These are phyloP conservation scores for Caranx melampygus DNA, from an alignment of 2,113 vertebrate genomes.

Conservation along the genomic window DNA sequence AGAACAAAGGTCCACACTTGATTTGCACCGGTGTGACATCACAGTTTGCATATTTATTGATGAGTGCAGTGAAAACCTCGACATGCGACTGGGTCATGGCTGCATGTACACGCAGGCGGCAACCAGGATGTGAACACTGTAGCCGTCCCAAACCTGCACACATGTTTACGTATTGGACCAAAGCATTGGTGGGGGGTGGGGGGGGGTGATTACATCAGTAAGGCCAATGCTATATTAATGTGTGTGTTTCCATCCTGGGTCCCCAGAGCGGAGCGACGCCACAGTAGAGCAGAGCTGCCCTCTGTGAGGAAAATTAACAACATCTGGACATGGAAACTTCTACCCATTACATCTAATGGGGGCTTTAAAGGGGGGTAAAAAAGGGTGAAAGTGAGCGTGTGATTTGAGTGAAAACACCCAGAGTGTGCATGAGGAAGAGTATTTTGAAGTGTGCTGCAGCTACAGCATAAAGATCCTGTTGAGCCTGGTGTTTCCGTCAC, in stretches of 20 bases:
- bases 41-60: slow-evolving; percentile 65
- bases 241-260: slow-evolving; percentile 51
- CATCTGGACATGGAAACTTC: slow-evolving; percentile 70
- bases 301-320: slow-evolving; percentile 62
- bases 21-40: slow-evolving; percentile 27
- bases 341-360: slow-evolving; percentile 44
- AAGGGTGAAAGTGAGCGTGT: slow-evolving; percentile 25
- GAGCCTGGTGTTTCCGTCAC: slow-evolving; percentile 37
- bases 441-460: slow-evolving; percentile 1
- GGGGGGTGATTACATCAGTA: slow-evolving; percentile 56
- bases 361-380: slow-evolving; percentile 26
- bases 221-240: slow-evolving; percentile 11
- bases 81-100: slow-evolving; percentile 8
- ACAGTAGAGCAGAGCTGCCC: slow-evolving; percentile 26
- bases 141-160: slow-evolving; percentile 16
- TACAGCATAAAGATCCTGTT: slow-evolving; percentile 55
- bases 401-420: slow-evolving; percentile 50
- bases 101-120: not conserved
- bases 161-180: slow-evolving; percentile 26
- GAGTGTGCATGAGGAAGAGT: slow-evolving; percentile 11
- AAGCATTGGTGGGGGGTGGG: not conserved
- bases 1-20: slow-evolving; percentile 33
- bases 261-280: slow-evolving; percentile 39
- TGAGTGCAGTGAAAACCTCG: not conserved
- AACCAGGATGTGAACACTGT: not conserved